Base-by-base conservation (phyloP, 2,113 vertebrate species). In the Protobothrops mucrosquamatus region DNA sequence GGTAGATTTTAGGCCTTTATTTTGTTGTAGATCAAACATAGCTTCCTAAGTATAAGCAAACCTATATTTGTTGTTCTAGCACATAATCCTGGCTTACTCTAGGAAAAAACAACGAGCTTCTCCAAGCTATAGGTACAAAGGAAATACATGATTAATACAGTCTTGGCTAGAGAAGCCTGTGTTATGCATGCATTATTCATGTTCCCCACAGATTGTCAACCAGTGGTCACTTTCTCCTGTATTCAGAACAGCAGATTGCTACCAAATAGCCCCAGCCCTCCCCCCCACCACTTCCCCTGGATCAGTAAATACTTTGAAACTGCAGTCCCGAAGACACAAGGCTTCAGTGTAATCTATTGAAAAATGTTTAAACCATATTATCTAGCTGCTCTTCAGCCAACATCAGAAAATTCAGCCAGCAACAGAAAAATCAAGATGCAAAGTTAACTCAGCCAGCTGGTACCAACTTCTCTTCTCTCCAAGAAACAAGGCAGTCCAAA, bases 371-470 rank as follows among this genome's bases (percentile, higher is more conserved):
- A 39, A 51, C 24, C 46, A 52, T 43, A 24, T 51, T 26, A 1
- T 2, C 7, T 51, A 43, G 46, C 91, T 4, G 64, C 20, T 20
- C 90, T 24, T 18, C 26, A 0, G 0, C 3, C 0, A 4, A 55
- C 90, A 59, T n/a, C 59, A 46, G 0, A 0, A 91, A 34, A 69
- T 34, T 69, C 64, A 34, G 64, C 64, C 64, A 69, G 91, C 89
- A 54, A 90, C 92, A 93, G 93, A 52, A 43, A 54, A 51, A 6
- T 39, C 64, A 43, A 86, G 52, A 1, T 0, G 0, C 0, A 0
- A 92, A 92, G 90, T 90, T 26, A 69, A 69, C 91, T 34, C 69
- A 24, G 91, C 74, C 74, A 94, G 88, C 74, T 90, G 92, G 89
- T 93, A 46, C 89, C 34, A 43, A 64, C 74, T 18, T 39, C 74